Percentiles rank a stretch among this genome's conserved stretches.
phyloP scores from a whole-genome alignment of 2,888 invertebrate genomes.

The Loripinus fragilis region DNA sequence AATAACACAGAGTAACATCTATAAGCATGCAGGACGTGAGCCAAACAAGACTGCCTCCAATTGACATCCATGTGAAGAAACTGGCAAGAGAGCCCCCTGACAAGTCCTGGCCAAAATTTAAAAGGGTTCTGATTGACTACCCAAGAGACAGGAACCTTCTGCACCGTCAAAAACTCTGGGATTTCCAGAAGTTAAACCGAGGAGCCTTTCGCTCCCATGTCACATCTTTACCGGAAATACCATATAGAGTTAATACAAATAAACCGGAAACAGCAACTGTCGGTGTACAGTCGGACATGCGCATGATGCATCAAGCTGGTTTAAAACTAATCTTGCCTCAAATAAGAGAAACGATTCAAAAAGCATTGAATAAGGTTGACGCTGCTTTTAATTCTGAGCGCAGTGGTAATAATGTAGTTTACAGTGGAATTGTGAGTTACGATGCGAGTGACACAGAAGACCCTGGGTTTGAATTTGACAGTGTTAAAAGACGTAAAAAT shows the following conservation, averaged over 20 bases:
- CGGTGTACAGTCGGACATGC: constrained; percentile 42
- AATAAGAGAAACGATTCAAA: not conserved
- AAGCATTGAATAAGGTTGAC: not conserved
- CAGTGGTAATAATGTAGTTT: not conserved
- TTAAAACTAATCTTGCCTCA: constrained; percentile 47
- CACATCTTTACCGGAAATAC: constrained; percentile 57
- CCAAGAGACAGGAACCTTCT: constrained; percentile 54
- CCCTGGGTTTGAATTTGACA: constrained; percentile 48
- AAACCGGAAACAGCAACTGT: constrained; percentile 42
- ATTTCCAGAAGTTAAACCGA: constrained; percentile 58
- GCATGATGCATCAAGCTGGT: constrained; percentile 28
- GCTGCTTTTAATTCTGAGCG: not conserved
- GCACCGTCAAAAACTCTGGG: constrained; percentile 58
- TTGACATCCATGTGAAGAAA: constrained; percentile 46
- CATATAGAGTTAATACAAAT: constrained; percentile 48
- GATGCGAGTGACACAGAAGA: constrained; percentile 42
- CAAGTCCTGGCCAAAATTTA: constrained; percentile 51
- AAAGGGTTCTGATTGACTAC: constrained; percentile 55
- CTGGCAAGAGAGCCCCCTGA: constrained; percentile 48
- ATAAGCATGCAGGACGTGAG: constrained; percentile 48
- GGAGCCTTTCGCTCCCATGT: constrained; percentile 59
- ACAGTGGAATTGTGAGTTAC: not conserved
- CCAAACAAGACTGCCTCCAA: constrained; percentile 38
- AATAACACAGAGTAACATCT: too few species aligned
- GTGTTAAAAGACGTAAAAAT: constrained; percentile 40